Conservation (phyloP, 2,113 vertebrate genomes). For the Eulacestoma nigropectus region DNA sequence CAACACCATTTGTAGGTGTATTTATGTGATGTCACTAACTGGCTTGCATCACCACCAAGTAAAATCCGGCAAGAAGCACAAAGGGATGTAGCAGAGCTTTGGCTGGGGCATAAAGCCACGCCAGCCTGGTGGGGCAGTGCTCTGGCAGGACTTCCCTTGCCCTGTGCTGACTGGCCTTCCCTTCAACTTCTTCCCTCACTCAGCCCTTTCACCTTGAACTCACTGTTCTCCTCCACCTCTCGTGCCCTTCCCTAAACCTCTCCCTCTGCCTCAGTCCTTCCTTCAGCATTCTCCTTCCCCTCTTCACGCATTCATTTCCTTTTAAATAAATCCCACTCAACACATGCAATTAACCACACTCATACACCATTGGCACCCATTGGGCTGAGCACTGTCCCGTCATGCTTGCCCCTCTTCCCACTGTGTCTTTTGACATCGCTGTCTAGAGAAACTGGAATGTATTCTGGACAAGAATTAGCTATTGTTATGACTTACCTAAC, state of each 20-base stretch:
- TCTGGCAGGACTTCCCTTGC: neutral
- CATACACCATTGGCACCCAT: accelerated
- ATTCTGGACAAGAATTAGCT: neutral
- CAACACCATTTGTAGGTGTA: constrained; percentile 22
- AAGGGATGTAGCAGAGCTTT: neutral
- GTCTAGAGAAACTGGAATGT: neutral
- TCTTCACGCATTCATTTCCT: accelerated
- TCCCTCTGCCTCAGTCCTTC: neutral
- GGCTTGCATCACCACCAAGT: neutral
- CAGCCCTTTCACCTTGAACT: neutral
- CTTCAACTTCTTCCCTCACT: neutral
- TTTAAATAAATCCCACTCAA: neutral
- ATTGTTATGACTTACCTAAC: neutral
- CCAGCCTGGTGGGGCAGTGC: neutral
- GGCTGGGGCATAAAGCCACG: neutral
- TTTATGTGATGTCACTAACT: constrained; percentile 23
- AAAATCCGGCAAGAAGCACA: constrained; percentile 17
- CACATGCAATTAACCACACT: accelerated
- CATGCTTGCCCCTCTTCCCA: neutral
- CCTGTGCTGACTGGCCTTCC: neutral
- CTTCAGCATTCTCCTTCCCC: neutral
- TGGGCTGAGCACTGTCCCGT: neutral
- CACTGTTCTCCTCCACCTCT: neutral
- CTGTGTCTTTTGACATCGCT: neutral
- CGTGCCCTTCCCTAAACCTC: neutral